phyloP scores from a whole-genome alignment of 2,113 vertebrate species.

The Silurus meridionalis region DNA sequence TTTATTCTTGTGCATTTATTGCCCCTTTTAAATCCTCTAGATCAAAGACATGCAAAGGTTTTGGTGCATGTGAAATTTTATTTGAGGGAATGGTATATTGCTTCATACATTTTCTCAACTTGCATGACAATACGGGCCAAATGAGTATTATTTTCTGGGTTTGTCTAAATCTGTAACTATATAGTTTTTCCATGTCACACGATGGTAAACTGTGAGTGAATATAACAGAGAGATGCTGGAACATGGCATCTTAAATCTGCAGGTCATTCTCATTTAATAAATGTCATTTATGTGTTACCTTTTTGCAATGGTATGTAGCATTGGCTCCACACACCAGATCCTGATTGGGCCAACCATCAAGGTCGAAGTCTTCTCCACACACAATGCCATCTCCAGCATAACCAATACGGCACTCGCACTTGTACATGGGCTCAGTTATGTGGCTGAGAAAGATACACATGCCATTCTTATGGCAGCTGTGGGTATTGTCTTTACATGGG shows the following conservation, averaged over 20 bases:
- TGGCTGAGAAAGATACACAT: conserved; percentile 88
- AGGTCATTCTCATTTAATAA: neutral
- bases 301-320: conserved; percentile 87
- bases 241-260: neutral
- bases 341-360: conserved; percentile 95
- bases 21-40: conserved; percentile 18
- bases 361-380: conserved; percentile 92
- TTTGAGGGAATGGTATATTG: neutral
- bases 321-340: conserved; percentile 86
- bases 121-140: neutral
- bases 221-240: neutral
- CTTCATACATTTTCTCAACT: neutral
- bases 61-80: conserved; percentile 28
- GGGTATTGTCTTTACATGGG: conserved; percentile 90
- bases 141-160: neutral
- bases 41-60: conserved; percentile 29
- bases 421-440: conserved; percentile 89
- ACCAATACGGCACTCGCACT: conserved; percentile 88
- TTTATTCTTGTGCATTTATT: conserved; percentile 10
- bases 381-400: conserved; percentile 92
- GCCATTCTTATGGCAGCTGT: conserved; percentile 85
- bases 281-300: conserved; percentile 70
- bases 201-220: neutral
- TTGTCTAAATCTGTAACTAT: neutral
- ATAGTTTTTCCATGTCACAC: neutral